Base-by-base conservation (phyloP, 2,797 vertebrate species). In the Oreochromis grahami region DNA sequence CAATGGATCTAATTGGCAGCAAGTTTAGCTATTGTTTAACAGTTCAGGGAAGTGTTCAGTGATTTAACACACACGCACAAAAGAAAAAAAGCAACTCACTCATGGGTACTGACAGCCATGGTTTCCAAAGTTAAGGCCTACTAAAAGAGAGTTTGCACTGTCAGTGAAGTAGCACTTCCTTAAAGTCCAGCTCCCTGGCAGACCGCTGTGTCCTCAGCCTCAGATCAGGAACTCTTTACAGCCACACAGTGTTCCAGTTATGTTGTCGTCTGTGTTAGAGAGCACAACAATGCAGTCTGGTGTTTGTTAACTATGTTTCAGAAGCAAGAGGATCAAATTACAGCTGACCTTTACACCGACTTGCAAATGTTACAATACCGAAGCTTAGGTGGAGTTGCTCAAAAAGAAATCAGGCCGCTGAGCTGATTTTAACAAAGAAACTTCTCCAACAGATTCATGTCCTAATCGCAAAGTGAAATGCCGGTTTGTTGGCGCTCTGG, bases 261-360 rank as follows among this genome's bases (percentile, higher is more conserved):
- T 52, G 58, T 41, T 52, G 60, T 55, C 1, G 17, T 48, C 53
- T 58, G n/a, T 32, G 11, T 52, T 15, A 34, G 11, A 14, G 36
- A 72, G 21, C 53, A 21, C 9, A 79, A 83, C 77, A 83, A 78
- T 76, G 41, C 29, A 83, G 10, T 58, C 32, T 60, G 65, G 36
- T 55, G 76, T 89, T 85, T 87, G 56, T 48, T 86, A 81, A 84
- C 43, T 77, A 32, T 78, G 63, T 72, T 56, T 58, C 36, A 34
- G 29, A 17, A 87, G 21, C 79, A 68, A 34, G 36, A 53, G 21
- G 56, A 82, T 81, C 45, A 80, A 60, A 84, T 91, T 84, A 85
- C 85, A 84, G 65, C 24, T 85, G 77, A 80, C 82, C 82, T 88
- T 90, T 86, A 81, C 65, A 29, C 68, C 24, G 68, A 78, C 83